Percentiles rank a stretch among this genome's conserved stretches.
Conservation (phyloP, 2,888 invertebrate species). For the Orthosia cruda region DNA sequence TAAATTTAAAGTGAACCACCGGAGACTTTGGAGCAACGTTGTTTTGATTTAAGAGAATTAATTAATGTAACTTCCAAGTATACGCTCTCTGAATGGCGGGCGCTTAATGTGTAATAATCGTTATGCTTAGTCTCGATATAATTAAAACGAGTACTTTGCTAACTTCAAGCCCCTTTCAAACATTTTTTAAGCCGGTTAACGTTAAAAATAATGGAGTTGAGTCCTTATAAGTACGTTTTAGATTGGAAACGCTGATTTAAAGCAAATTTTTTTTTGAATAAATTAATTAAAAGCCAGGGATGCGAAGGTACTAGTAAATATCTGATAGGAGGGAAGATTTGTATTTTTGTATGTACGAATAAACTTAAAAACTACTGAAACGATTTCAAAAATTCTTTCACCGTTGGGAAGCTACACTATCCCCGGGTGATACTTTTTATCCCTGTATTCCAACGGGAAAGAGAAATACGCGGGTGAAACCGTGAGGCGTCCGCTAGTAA, state of each 20-base stretch:
- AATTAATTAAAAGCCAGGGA: not conserved
- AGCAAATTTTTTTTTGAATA: not conserved
- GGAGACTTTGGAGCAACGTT: constrained; percentile 80
- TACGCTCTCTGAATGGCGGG: constrained; percentile 73
- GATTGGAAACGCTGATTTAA: not conserved
- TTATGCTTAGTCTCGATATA: constrained; percentile 70
- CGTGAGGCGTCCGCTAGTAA: too few relatives aligned
- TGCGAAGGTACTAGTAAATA: not conserved
- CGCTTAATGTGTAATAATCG: constrained; percentile 78
- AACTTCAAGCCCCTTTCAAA: constrained; percentile 54
- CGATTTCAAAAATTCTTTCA: too few relatives aligned
- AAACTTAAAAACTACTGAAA: too few relatives aligned
- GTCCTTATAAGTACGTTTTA: constrained; percentile 9
- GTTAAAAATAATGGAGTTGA: constrained; percentile 26
- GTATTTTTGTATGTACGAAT: too few relatives aligned
- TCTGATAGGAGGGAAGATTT: too few relatives aligned
- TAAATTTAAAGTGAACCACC: constrained; percentile 86
- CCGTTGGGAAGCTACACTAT: too few relatives aligned
- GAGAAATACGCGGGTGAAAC: too few relatives aligned
- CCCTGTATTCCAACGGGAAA: too few relatives aligned
- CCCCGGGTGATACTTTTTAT: too few relatives aligned
- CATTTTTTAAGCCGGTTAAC: constrained; percentile 47
- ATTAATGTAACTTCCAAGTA: constrained; percentile 83
- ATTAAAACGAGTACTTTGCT: constrained; percentile 67
- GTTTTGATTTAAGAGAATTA: constrained; percentile 89